These are phyloP conservation scores for Listrodromus nycthemerus DNA, from an alignment of 2,888 invertebrate species.

Conservation along the genomic window DNA sequence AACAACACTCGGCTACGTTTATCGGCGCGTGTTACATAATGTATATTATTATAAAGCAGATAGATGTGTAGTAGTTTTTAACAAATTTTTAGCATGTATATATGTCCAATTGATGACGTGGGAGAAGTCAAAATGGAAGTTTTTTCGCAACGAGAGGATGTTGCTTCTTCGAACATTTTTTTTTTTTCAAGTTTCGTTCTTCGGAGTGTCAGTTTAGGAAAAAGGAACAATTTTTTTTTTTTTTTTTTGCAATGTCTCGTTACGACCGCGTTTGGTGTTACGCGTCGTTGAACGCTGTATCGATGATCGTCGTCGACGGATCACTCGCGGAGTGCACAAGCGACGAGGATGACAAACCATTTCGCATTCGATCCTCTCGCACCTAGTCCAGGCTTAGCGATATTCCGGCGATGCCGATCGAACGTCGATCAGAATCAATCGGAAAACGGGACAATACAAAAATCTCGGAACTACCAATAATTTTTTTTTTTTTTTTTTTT, in stretches of 20 bases:
- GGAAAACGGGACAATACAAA: constrained; percentile 28
- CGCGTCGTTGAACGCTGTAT: constrained; percentile 51
- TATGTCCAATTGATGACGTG: constrained; percentile 80
- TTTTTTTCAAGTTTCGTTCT: constrained; percentile 20
- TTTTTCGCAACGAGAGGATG: constrained; percentile 40
- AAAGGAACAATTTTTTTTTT: neutral
- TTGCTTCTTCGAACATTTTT: constrained; percentile 39
- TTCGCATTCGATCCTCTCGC: constrained; percentile 61
- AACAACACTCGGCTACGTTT: constrained; percentile 34
- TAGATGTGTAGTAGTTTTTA: constrained; percentile 82
- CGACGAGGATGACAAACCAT: constrained; percentile 43
- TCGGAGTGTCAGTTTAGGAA: neutral
- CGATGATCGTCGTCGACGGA: constrained; percentile 49
- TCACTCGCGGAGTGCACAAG: constrained; percentile 55
- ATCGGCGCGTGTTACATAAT: constrained; percentile 59
- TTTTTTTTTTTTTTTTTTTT: neutral
- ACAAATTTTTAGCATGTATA: constrained; percentile 82
- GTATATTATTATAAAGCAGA: constrained; percentile 70
- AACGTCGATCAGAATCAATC: constrained; percentile 3
- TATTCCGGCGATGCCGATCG: constrained; percentile 42
- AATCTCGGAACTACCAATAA: constrained; percentile 17
- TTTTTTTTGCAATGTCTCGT: constrained; percentile 8
- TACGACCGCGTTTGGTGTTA: constrained; percentile 66
- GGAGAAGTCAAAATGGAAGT: constrained; percentile 61
- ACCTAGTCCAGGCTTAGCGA: constrained; percentile 61